Evolutionary conservation across 2,888 invertebrate genomes (phyloP), one percentile per base, ranked within the genome.

Genomic region (Aradus depressus): DNA sequence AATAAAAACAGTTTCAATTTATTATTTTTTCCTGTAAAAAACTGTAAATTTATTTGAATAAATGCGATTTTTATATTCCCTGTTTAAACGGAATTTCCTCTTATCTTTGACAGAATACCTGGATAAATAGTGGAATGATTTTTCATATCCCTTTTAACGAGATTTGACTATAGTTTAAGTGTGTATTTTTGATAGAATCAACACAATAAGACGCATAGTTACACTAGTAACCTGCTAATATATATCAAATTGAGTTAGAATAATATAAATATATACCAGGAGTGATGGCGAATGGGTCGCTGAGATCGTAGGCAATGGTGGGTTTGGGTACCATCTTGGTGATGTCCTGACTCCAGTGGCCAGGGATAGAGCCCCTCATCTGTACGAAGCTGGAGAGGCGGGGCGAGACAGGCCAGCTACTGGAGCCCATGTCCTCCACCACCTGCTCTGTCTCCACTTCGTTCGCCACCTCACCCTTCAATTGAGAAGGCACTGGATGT

Each of bases 281-380:
- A 41, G 89, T 86, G 70, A 86, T 83, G 3, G 84, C 84, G 67
- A 78, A 91, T 0, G 92, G 91, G 70, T 93, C 92, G 47, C 81
- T 78, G 14, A 90, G 73, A 64, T 92, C 90, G 58, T 91, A 78
- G 19, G 83, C 79, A 55, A 98, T 99, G 0, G 91, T 85, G 4
- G 98, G 98, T 69, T 98, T 98, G 0, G 96, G 93, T 1, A 95
- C 92, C 84, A 96, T 95, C 72, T 95, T 96, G 18, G 89, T 86
- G 52, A 92, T 83, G 66, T 97, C 96, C 67, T 98, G 95, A 26
- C 95, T 93, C 98, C 98, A 99, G 66, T 89, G 89, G 12, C 75
- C 82, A 10, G 97, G 97, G 60, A 98, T 87, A 1, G 97, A 97
- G 0, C 98, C 98, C 53, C 98, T 76, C 79, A 95, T 83, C 74